phyloP scores from a whole-genome alignment of 37 sponge, comb jelly and placozoan genomes.

The Beroe forskalii region DNA sequence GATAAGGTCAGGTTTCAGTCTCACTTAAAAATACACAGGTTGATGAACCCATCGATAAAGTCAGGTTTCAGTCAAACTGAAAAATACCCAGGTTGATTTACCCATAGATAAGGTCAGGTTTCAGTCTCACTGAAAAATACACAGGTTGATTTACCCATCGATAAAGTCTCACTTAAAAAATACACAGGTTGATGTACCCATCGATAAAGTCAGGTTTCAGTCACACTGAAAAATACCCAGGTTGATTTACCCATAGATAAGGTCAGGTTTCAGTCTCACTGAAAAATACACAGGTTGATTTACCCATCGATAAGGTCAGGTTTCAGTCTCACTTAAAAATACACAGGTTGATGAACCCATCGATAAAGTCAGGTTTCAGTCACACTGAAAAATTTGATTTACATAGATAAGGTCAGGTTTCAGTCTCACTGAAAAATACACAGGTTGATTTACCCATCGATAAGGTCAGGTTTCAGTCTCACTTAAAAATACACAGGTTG shows the following conservation, averaged over 20 bases:
- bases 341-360: too few species aligned
- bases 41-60: conserved; percentile 98
- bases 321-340: conserved; percentile 85
- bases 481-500: conserved; percentile 81
- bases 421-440: conserved; percentile 73
- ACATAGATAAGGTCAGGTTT: too few species aligned
- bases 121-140: too few species aligned
- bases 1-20: conserved; percentile 92
- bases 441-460: conserved; percentile 97
- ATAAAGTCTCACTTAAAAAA: too few species aligned
- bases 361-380: too few species aligned
- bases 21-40: conserved; percentile 76
- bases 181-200: conserved; percentile 96
- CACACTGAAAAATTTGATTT: too few species aligned
- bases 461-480: conserved; percentile 93
- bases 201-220: conserved; percentile 98
- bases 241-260: conserved; percentile 98
- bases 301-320: conserved; percentile 99
- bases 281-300: conserved; percentile 84
- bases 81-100: conserved; percentile 93
- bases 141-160: too few species aligned
- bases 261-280: conserved; percentile 91
- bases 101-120: conserved; percentile 97
- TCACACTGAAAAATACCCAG: conserved; percentile 73
- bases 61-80: conserved; percentile 88